Base-by-base conservation (phyloP, 1,140 invertebrate species). In the Oedothorax gibbosus region DNA sequence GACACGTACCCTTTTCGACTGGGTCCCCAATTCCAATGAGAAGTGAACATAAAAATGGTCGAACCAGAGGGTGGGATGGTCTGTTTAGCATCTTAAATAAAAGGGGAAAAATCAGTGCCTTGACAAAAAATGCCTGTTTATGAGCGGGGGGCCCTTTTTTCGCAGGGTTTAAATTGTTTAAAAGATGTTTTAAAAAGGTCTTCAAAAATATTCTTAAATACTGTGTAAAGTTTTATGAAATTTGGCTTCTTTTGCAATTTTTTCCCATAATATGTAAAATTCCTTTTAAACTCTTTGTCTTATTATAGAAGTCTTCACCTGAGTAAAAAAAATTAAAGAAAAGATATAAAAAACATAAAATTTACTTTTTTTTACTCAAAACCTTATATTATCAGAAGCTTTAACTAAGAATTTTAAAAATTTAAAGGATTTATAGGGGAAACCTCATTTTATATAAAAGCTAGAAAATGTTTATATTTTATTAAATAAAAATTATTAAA, bases 231-330 rank as follows among this genome's bases (percentile, higher is more conserved):
- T 93, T 94, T 15, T 97, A 89, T 57, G 93, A 85, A 92, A 91
- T 53, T 95, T 93, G 35, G 95, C 94, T 88, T 95, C 94, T 64
- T 93, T 93, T 8, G 95, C 94, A 57, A 96, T n/a, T 92, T 87
- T 95, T 93, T 62, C 94, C 94, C 66, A 96, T 90, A 4, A 93
- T 92, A 75, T 92, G 92, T 11, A 97, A 91, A 89, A 97, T 95
- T 81, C 92, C 93, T 88, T 96, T 93, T 65, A n/a, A 96, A 91
- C 86, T 96, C 94, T 87, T 93, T 91, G 64, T 92, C 85, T 93
- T 93, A 85, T 94, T 93, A 88, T 95, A 80, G 93, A 93, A 87
- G 95, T 83, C 64, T 73, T 53, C 21, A 81, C 78, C 80, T 86
- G n/a, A 0, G n/a, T 77, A 20, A 64, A 49, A 18, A 62, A 62